These are phyloP conservation scores for Hydrolagus affinis DNA, from an alignment of 2,113 vertebrate species.

Conservation along the genomic window DNA sequence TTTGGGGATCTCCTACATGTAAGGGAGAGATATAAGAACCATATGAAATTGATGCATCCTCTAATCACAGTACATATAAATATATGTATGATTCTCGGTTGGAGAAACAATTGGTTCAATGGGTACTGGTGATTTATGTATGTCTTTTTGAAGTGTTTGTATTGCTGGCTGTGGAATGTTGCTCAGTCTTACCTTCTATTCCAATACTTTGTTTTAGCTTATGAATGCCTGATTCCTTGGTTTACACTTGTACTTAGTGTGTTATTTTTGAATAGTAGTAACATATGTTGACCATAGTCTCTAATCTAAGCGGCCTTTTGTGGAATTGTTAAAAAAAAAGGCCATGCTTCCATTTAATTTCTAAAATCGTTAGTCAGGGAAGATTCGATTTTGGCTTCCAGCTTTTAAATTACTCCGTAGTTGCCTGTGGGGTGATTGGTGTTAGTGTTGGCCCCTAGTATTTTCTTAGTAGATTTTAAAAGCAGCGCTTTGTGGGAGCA, in stretches of 20 bases:
- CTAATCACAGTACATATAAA: neutral
- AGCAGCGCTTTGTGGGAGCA: neutral
- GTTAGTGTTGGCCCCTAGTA: neutral
- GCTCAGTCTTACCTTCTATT: neutral
- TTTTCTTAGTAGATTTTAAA: neutral
- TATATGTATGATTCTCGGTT: neutral
- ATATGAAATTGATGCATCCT: too few relatives aligned
- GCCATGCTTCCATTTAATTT: neutral
- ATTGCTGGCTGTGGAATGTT: neutral
- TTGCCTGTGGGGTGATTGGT: neutral
- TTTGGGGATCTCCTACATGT: too few relatives aligned
- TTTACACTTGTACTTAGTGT: neutral
- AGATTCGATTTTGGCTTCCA: neutral
- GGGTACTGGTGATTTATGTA: neutral
- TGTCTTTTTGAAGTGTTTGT: neutral
- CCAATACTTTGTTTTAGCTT: neutral
- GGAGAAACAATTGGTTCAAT: neutral
- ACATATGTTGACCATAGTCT: neutral
- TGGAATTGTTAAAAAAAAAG: neutral
- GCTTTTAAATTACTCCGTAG: neutral
- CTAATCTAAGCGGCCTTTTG: neutral
- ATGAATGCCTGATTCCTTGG: neutral
- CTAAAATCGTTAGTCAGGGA: neutral
- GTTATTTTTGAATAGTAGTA: neutral
- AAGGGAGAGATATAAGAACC: too few relatives aligned